phyloP scores from a whole-genome alignment of 2,888 invertebrate genomes.

The Drosophila ustulata region DNA sequence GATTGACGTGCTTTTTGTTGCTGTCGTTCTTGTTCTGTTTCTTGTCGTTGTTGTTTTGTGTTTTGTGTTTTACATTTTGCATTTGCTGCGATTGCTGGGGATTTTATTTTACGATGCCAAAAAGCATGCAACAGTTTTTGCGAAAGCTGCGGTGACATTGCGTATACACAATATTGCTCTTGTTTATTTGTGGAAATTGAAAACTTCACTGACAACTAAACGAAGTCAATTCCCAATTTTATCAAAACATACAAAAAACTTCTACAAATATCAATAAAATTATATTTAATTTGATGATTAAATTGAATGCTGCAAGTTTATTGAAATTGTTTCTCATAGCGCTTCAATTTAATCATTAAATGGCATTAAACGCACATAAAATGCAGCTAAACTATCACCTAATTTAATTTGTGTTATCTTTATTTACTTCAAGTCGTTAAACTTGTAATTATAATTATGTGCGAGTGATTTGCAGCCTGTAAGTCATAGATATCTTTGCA shows the following conservation, averaged over 20 bases:
- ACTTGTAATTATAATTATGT: constrained; percentile 23
- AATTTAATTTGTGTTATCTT: constrained; percentile 2
- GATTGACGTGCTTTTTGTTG: constrained; percentile 63
- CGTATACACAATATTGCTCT: constrained; percentile 45
- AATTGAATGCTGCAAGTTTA: neutral
- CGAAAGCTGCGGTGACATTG: constrained; percentile 12
- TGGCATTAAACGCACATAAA: neutral
- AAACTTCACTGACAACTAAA: neutral
- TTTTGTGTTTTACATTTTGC: constrained; percentile 53
- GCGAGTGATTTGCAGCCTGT: constrained; percentile 2
- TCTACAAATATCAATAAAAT: no score
- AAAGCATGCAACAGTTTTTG: constrained; percentile 67
- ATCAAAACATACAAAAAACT: neutral
- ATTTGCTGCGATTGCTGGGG: constrained; percentile 23
- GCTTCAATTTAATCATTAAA: neutral
- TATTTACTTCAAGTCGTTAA: constrained; percentile 21
- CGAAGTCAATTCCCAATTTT: neutral
- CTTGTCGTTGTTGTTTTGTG: constrained; percentile 37
- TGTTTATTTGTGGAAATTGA: neutral
- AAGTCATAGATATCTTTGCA: constrained; percentile 13
- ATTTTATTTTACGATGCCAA: constrained; percentile 29
- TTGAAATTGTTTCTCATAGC: neutral
- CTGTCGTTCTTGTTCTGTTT: constrained; percentile 9
- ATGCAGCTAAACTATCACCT: neutral
- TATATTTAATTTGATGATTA: no score